Evolutionary conservation across 2,888 invertebrate species (phyloP).

Genomic region (Oscheius sp.): DNA sequence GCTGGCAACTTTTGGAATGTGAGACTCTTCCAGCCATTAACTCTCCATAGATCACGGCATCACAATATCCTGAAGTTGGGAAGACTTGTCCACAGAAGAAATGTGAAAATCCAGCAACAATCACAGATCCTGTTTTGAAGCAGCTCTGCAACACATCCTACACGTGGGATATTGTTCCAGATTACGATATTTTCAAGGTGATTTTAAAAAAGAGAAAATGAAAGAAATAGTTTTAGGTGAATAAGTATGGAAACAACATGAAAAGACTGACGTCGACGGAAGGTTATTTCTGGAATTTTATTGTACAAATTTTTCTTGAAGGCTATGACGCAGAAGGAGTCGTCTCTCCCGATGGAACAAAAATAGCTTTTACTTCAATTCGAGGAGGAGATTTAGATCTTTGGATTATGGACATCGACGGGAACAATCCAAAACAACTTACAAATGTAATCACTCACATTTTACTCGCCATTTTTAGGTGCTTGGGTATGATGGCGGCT

Average conservation of each 20-base stretch:
- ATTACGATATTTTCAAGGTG: slow-evolving; percentile 64
- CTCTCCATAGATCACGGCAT: not conserved
- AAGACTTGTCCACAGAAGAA: slow-evolving; percentile 61
- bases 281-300: no score
- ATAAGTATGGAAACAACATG: slow-evolving; percentile 63
- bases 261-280: slow-evolving; percentile 53
- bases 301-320: no score
- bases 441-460: not conserved
- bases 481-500: slow-evolving; percentile 66
- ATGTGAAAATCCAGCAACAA: slow-evolving; percentile 41
- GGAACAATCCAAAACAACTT: slow-evolving; percentile 53
- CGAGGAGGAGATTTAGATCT: slow-evolving; percentile 62
- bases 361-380: slow-evolving; percentile 63
- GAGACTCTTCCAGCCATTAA: no score
- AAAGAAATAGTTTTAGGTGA: slow-evolving; percentile 38
- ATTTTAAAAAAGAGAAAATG: not conserved
- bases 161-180: slow-evolving; percentile 65
- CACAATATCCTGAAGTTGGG: slow-evolving; percentile 33
- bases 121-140: slow-evolving; percentile 41
- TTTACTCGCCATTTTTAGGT: not conserved
- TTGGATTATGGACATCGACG: slow-evolving; percentile 62
- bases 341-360: slow-evolving; percentile 55
- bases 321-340: slow-evolving; percentile 66
- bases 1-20: slow-evolving; percentile 64
- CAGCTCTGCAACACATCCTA: slow-evolving; percentile 59